phyloP scores from a whole-genome alignment of 2,797 vertebrate species.

The Tadarida brasiliensis region DNA sequence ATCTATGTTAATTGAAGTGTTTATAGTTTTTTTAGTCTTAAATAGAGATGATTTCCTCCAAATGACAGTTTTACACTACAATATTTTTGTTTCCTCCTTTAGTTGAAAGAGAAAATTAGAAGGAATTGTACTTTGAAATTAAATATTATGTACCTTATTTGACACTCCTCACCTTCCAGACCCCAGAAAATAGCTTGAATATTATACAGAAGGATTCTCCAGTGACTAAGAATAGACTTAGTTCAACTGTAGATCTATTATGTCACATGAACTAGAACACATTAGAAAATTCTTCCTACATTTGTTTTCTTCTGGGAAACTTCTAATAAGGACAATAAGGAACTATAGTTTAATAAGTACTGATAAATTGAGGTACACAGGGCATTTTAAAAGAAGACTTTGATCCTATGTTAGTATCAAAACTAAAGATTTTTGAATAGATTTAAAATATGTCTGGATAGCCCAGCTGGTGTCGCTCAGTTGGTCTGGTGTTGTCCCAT shows the following conservation, averaged over 20 bases:
- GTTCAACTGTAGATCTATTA: neutral
- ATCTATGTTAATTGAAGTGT: neutral
- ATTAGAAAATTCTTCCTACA: neutral
- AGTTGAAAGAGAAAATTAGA: neutral
- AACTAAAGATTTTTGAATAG: neutral
- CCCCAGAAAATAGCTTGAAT: neutral
- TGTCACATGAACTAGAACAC: neutral
- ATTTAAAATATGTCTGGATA: neutral
- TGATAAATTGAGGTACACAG: neutral
- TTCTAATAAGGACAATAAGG: neutral
- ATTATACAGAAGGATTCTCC: neutral
- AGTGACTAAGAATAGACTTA: constrained; percentile 25
- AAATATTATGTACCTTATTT: neutral
- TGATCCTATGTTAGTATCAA: neutral
- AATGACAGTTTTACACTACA: neutral
- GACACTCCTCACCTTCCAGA: neutral
- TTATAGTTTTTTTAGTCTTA: constrained; percentile 44
- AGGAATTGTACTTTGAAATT: constrained; percentile 8
- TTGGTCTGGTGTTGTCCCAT: no score
- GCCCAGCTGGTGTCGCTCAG: no score
- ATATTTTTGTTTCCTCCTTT: constrained; percentile 1
- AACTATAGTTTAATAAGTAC: neutral
- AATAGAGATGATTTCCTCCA: neutral
- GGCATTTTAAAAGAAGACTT: neutral
- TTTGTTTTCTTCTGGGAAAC: constrained; percentile 13